Evolutionary conservation across 2,113 vertebrate genomes (phyloP), one percentile per base, ranked within the genome.

Genomic region (Phoenicopterus ruber): DNA sequence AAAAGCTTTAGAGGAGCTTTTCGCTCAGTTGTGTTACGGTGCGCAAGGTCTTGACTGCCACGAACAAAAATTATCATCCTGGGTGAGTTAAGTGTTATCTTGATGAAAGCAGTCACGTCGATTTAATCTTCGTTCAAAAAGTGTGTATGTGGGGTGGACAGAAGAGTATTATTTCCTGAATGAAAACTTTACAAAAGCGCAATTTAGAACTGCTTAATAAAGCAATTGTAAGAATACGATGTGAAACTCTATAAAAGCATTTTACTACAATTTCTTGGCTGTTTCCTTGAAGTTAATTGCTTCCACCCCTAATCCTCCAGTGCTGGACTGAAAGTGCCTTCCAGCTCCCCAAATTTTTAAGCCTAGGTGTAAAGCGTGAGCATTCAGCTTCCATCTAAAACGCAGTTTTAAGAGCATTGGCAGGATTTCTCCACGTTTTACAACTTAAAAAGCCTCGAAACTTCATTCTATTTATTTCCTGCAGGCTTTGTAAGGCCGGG

Each of bases 231-330:
- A 82, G 76, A 80, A 74, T 54, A 81, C 1, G 5, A 82, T 21
- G 82, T 72, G 70, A 91, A 93, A 84, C 81, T 86, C 87, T 57
- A n/a, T 76, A 79, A 96, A 95, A 87, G 12, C 47, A 28, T 42
- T 95, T 90, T 82, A 82, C 25, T 88, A 38, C 69, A 32, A 81
- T 86, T 85, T 94, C 86, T 94, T 92, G 36, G 58, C 87, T 24
- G n/a, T 84, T 87, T 61, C 66, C 61, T 86, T 52, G 31, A 62
- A 86, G 77, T 90, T 93, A 92, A 88, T 90, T 63, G n/a, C 66
- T 95, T 95, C 90, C 78, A 90, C 54, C 55, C 72, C 62, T 87
- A 71, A 88, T 80, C 81, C 73, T 80, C 46, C 25, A 36, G 61
- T 1, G 14, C 47, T 6, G 9, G 24, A 16, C 38, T 25, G 80